Evolutionary conservation across 2,888 invertebrate genomes (phyloP).

Genomic region (Aphodius sticticus): DNA sequence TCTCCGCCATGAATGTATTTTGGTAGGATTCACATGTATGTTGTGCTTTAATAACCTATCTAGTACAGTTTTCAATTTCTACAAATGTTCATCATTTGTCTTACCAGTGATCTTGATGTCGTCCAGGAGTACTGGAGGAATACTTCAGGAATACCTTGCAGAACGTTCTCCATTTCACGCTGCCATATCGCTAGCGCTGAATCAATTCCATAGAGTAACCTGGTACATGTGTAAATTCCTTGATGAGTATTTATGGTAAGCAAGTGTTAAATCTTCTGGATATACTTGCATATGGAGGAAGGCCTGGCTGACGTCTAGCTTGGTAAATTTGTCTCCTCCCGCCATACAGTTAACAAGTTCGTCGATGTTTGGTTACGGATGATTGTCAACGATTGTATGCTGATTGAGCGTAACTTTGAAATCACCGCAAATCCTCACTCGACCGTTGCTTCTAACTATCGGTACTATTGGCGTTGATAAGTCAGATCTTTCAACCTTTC

Average conservation of each 20-base stretch:
- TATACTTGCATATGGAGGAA: no score
- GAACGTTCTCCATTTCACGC: constrained; percentile 46
- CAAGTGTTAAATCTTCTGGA: constrained; percentile 46
- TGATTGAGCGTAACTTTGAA: no score
- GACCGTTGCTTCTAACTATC: background rate
- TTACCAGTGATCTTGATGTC: no score
- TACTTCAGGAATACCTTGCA: constrained; percentile 47
- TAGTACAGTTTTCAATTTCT: no score
- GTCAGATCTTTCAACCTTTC: constrained; percentile 11
- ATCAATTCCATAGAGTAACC: constrained; percentile 50
- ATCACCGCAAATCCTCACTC: no score
- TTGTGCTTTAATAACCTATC: constrained; percentile 41
- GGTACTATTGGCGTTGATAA: constrained; percentile 14
- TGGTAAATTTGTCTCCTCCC: no score
- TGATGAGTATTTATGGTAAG: constrained; percentile 52
- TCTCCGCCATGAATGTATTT: constrained; percentile 47
- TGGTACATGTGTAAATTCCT: constrained; percentile 48
- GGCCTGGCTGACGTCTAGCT: no score
- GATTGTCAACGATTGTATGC: background rate
- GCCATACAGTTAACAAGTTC: constrained; percentile 42
- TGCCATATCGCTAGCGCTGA: constrained; percentile 52
- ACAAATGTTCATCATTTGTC: no score
- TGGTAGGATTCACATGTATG: constrained; percentile 46
- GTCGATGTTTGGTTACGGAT: constrained; percentile 6
- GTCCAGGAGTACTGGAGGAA: constrained; percentile 42